Base-by-base conservation (phyloP, 2,888 invertebrate species). In the Agrotis ipsilon region DNA sequence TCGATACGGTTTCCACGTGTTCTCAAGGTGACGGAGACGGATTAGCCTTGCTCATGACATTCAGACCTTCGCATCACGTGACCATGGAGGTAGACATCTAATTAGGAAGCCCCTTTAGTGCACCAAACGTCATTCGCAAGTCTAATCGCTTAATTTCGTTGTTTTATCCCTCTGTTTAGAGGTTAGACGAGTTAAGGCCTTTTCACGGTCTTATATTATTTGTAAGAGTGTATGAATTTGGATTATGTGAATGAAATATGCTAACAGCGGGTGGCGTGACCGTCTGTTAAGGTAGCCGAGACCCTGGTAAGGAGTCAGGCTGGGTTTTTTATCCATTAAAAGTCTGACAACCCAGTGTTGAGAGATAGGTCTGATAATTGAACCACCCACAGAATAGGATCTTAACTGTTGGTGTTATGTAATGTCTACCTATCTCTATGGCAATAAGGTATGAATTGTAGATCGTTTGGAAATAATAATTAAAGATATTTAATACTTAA, bases 41-140 rank as follows among this genome's bases (percentile, higher is more conserved):
- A 92, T 94, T 93, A 93, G 84, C 90, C 89, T 90, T 87, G 91
- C 86, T 89, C 90, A 86, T 92, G 92, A 92, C 93, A 91, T 90
- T 91, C 68, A 66, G 66, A 75, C 71, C 46, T 65, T 60, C 72
- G 68, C 76, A 64, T 78, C 85, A 87, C 83, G 86, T 89, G 87
- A 85, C 78, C 75, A 86, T 82, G 72, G 75, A 79, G 74, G 75
- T 72, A 77, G 73, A 69, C 67, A 64, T 65, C 79, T 84, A 88
- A 88, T 89, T 89, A 86, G 67, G 93, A 92, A 93, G 85, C 92
- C 93, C 81, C 83, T 87, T 83, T 78, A 87, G 67, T 90, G 87
- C 87, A 68, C 75, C 69, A 78, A 77, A 82, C 72, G 75, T 75
- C 70, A 78, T 75, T 62, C 51, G 57, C 72, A 69, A 64, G 24